Conservation (phyloP, 2,888 invertebrate species). For the Linnaemya tessellans region DNA sequence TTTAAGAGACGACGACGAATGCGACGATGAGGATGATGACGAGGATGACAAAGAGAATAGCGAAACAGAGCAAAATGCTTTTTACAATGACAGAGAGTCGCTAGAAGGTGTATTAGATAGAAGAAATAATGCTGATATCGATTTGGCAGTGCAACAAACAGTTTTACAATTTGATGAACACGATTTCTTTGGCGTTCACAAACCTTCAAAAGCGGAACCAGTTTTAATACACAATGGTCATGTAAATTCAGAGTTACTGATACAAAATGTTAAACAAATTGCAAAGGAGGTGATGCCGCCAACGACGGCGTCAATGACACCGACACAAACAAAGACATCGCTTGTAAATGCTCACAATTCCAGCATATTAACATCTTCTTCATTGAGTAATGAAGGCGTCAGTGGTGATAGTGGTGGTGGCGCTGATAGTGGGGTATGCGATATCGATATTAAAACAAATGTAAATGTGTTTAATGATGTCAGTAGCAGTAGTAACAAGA, state of each 20-base stretch:
- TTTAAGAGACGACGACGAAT: conserved; percentile 75
- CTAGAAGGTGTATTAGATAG: not conserved
- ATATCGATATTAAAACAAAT: conserved; percentile 18
- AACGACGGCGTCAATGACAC: conserved; percentile 21
- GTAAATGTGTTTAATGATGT: conserved; percentile 51
- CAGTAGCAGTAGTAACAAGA: conserved; percentile 77
- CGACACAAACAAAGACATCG: conserved; percentile 48
- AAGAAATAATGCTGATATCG: conserved; percentile 35
- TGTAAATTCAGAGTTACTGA: conserved; percentile 39
- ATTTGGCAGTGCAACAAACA: conserved; percentile 66
- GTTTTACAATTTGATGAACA: conserved; percentile 63
- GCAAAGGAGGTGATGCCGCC: conserved; percentile 18
- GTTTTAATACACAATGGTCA: conserved; percentile 64
- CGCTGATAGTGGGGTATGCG: conserved; percentile 31
- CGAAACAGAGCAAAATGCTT: conserved; percentile 7
- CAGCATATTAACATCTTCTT: conserved; percentile 84
- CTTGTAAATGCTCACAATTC: conserved; percentile 83
- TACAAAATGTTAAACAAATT: conserved; percentile 46
- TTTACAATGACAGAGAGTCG: conserved; percentile 9
- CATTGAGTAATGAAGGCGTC: conserved; percentile 77
- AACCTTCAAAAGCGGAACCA: conserved; percentile 24
- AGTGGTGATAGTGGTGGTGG: not conserved
- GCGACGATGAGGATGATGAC: conserved; percentile 50
- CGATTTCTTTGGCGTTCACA: conserved; percentile 71
- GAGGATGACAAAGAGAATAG: conserved; percentile 38